Evolutionary conservation across 2,797 vertebrate genomes (phyloP), one percentile per base, ranked within the genome.

Genomic region (Pipistrellus kuhlii): DNA sequence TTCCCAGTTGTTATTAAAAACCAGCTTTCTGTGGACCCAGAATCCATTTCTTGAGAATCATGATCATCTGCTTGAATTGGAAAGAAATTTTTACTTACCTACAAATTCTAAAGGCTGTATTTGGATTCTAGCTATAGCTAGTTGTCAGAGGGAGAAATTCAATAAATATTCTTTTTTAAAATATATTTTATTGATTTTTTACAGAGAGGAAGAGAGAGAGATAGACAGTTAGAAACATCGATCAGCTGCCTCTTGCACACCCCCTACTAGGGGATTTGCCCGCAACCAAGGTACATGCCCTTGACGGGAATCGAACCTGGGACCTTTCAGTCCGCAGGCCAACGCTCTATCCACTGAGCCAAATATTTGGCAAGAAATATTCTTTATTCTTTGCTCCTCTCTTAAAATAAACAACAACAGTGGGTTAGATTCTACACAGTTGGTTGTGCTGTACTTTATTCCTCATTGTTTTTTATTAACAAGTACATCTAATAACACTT

Each of bases 41-140:
- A 93, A 88, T 92, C 75, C 55, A 81, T 90, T 96, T 76, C 91
- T 93, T 91, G 23, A 90, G 85, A 87, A 95, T 90, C 71, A 38
- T 27, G 38, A 94, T 92, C 90, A 92, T 75, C 90, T 88, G 32
- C 20, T 90, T 93, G n/a, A 73, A 69, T 73, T 91, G 46, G 25
- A 91, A 96, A 94, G 73, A 89, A 27, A 44, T 86, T 44, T 20
- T 89, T 93, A 95, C 41, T 95, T 76, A 77, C 85, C 81, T 91
- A 66, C 35, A 87, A 85, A 85, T 95, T 92, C 62, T 64, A 85
- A 90, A 93, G 55, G 64, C 85, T 93, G 21, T 41, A 21, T 76
- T 73, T 57, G n/a, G 35, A 72, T 84, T 46, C 86, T 68, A 53
- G n/a, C 38, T 81, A 18, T 55, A 85, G 80, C 82, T 53, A 83